Conservation (phyloP, 1,140 invertebrate species). For the Hylaeus anthracinus region DNA sequence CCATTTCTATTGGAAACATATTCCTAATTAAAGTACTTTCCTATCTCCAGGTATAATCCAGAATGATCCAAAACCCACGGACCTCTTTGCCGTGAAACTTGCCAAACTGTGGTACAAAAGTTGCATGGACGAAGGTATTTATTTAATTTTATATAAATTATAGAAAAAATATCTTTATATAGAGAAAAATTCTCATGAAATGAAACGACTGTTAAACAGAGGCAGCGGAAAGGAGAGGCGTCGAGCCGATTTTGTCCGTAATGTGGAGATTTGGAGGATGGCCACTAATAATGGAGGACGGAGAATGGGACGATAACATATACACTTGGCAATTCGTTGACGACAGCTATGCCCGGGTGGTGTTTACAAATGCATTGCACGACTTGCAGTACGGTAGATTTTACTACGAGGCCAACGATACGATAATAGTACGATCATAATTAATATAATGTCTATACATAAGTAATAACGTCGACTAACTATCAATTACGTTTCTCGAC, state of each 20-base stretch:
- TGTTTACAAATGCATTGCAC: constrained; percentile 46
- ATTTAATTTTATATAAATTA: neutral
- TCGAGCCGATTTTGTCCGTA: constrained; percentile 52
- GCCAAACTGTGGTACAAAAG: constrained; percentile 58
- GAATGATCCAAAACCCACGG: constrained; percentile 1
- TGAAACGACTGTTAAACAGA: constrained; percentile 26
- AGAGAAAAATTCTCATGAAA: neutral
- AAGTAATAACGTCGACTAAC: too few relatives aligned
- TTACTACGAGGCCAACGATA: neutral
- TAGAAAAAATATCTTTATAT: neutral
- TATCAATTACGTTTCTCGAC: neutral
- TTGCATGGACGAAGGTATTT: constrained; percentile 57
- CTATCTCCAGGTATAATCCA: constrained; percentile 51
- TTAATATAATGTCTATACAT: neutral
- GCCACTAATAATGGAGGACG: constrained; percentile 63
- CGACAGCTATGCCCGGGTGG: constrained; percentile 55
- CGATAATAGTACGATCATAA: constrained; percentile 2
- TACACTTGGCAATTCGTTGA: constrained; percentile 66
- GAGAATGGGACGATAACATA: constrained; percentile 55
- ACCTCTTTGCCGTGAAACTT: constrained; percentile 52
- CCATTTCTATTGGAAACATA: neutral
- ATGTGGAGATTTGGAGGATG: constrained; percentile 63
- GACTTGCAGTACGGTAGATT: neutral
- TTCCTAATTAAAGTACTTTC: neutral
- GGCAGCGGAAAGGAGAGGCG: constrained; percentile 29